Conservation (phyloP, 1,140 invertebrate species). For the Epicauta chinensis region DNA sequence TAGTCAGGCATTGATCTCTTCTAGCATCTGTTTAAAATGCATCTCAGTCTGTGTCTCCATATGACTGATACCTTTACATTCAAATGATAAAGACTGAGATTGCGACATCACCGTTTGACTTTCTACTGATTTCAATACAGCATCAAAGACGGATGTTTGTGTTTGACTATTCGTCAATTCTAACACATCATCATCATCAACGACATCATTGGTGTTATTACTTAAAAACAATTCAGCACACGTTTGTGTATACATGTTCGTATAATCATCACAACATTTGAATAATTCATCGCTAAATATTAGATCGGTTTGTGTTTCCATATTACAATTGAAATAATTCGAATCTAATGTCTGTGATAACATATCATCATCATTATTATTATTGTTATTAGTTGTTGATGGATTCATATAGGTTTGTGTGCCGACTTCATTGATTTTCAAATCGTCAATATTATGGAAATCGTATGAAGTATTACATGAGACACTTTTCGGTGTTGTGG, state of each 20-base stretch:
- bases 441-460: slow-evolving; percentile 27
- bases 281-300: slow-evolving; percentile 38
- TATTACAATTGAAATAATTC: slow-evolving; percentile 49
- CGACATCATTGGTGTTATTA: slow-evolving; percentile 46
- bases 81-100: slow-evolving; percentile 12
- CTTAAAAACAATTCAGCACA: slow-evolving; percentile 49
- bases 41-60: slow-evolving; percentile 41
- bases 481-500: slow-evolving; percentile 25
- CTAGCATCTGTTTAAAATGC: slow-evolving; percentile 35
- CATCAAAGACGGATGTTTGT: slow-evolving; percentile 45
- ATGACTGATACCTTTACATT: slow-evolving; percentile 29
- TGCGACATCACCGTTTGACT: slow-evolving; percentile 38
- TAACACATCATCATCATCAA: neutral
- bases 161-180: slow-evolving; percentile 48
- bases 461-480: slow-evolving; percentile 37
- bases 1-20: slow-evolving; percentile 42
- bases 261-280: slow-evolving; percentile 43
- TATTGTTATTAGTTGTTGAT: slow-evolving; percentile 26
- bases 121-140: slow-evolving; percentile 37
- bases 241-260: slow-evolving; percentile 54
- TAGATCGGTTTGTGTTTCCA: slow-evolving; percentile 53
- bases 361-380: slow-evolving; percentile 33
- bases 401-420: slow-evolving; percentile 28
- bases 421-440: slow-evolving; percentile 19
- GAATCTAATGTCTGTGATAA: slow-evolving; percentile 28